Conservation (phyloP, 2,888 invertebrate species). For the Tetramorium bicarinatum region DNA sequence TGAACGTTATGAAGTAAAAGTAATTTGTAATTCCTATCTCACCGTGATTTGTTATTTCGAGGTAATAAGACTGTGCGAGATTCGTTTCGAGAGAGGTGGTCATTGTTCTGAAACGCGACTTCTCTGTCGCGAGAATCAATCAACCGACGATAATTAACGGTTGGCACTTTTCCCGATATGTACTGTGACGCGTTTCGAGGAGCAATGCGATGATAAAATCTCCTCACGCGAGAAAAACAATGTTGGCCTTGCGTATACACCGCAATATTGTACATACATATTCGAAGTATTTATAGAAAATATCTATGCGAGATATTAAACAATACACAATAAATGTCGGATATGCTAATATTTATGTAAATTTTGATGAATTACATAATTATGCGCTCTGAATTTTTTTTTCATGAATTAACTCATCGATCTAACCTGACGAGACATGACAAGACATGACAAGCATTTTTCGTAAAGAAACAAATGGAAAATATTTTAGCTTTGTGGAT, state of each 20-base stretch:
- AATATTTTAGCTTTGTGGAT: background rate
- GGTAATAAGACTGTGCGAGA: background rate
- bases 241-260: background rate
- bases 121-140: background rate
- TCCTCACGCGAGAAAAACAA: background rate
- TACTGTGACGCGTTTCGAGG: background rate
- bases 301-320: background rate
- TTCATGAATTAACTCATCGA: background rate
- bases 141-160: background rate
- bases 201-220: background rate
- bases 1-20: background rate
- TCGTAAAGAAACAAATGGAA: background rate
- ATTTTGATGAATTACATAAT: background rate
- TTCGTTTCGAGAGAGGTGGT: background rate
- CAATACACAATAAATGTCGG: background rate
- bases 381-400: background rate
- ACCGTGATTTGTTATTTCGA: background rate
- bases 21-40: background rate
- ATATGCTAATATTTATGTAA: background rate
- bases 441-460: background rate
- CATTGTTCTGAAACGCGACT: background rate
- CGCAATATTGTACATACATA: background rate
- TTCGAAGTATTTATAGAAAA: background rate
- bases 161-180: background rate
- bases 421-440: background rate